Evolutionary conservation across 2,888 invertebrate species (phyloP), one percentile per base, ranked within the genome.

Genomic region (Heliconius ismenius): DNA sequence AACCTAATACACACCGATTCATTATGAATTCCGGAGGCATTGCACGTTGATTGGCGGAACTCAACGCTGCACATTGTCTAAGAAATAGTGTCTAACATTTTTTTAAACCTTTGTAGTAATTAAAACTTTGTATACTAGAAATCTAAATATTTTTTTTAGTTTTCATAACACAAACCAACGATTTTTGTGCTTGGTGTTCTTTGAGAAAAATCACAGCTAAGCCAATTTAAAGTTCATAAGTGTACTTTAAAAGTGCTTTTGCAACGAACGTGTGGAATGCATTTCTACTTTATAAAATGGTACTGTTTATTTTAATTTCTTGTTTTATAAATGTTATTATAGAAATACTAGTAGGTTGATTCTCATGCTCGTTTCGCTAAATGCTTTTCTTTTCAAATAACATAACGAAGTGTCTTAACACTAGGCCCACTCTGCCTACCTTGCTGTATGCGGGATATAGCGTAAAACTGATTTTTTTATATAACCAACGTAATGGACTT

Each of bases 171-270:
- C 28, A 63, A 21, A 18, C 32, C 10, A 10, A 63, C 18, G 18
- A 63, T 1, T 28, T 18, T 18, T 28, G 7, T 63, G 7, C 3
- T 32, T 3, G 3, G 21, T 6, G 6, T 28, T 63, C 10, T 63
- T 32, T 63, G 63, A 63, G 10, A 32, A 63, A 63, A 21, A 63
- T 63, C 28, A 63, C 63, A 63, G 21, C 28, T 32, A 32, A 63
- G 63, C 63, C 32, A 63, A 32, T 32, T 63, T 63, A 28, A 63
- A 63, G 63, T 63, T 63, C 62, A 32, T 28, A 32, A 63, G 18
- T 28, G 32, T 32, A 63, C 21, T 63, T 63, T 15, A 62, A 54
- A 26, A 62, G 26, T 11, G 10, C 6, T 15, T 26, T 62, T 26
- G 0, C 3, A 28, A 63, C 18, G 28, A 63, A 63, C 28, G 63